Evolutionary conservation across 2,797 vertebrate species (phyloP).

Genomic region (Melanotaenia maccullochi): DNA sequence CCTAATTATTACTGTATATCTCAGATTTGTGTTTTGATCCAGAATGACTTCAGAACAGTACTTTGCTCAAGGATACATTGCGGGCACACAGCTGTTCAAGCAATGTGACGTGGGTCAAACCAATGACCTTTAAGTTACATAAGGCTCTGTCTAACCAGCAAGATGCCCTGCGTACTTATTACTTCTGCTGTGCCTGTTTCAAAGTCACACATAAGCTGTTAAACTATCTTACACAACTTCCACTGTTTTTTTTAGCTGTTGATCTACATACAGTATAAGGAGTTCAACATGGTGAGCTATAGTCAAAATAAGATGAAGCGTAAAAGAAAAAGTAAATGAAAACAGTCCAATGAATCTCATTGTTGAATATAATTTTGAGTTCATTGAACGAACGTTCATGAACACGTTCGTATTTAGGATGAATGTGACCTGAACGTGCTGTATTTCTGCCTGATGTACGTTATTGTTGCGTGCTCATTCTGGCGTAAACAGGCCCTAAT

Average conservation of each 20-base stretch:
- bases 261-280: conserved; percentile 3
- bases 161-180: conserved; percentile 28
- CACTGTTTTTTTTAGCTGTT: conserved; percentile 13
- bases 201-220: conserved; percentile 37
- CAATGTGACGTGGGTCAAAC: conserved; percentile 39
- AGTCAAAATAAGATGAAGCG: conserved; percentile 23
- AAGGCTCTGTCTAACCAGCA: conserved; percentile 52
- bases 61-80: conserved; percentile 52
- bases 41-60: conserved; percentile 25
- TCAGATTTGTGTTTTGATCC: conserved; percentile 3
- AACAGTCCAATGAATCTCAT: conserved; percentile 4
- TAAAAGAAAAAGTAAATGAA: not conserved
- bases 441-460: no score
- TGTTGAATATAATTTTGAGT: not conserved
- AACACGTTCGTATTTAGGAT: no score
- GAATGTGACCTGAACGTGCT: no score
- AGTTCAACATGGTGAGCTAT: conserved; percentile 4
- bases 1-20: not conserved
- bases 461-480: no score
- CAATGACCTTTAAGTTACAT: conserved; percentile 44
- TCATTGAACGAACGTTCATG: no score
- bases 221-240: conserved; percentile 30
- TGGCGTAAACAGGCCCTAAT: no score
- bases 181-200: conserved; percentile 44
- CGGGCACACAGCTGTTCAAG: conserved; percentile 52